These are phyloP conservation scores for Pygocentrus nattereri DNA, from an alignment of 2,797 vertebrate genomes.

Conservation along the genomic window DNA sequence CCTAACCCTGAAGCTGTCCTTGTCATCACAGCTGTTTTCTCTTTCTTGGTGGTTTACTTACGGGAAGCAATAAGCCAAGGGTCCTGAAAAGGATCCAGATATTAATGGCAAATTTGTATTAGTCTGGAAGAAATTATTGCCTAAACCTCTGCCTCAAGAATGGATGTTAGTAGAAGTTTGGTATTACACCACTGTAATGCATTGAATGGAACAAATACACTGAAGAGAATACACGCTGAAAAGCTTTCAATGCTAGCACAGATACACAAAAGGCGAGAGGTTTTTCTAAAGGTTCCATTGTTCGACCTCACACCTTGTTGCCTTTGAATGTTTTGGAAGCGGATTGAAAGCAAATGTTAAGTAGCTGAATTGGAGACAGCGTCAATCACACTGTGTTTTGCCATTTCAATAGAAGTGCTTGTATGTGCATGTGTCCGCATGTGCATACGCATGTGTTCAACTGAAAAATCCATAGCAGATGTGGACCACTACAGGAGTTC, in stretches of 20 bases:
- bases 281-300: conserved; percentile 9
- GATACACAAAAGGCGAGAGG: background rate
- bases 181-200: background rate
- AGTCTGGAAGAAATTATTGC: background rate
- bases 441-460: conserved; percentile 20
- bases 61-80: conserved; percentile 39
- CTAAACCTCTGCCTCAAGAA: background rate
- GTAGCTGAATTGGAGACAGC: conserved; percentile 44
- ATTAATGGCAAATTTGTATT: conserved; percentile 10
- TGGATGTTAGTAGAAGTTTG: background rate
- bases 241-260: background rate
- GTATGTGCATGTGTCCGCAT: conserved; percentile 17
- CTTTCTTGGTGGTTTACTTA: conserved; percentile 45
- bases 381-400: conserved; percentile 41
- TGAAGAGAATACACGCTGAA: background rate
- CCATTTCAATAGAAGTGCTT: background rate
- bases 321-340: conserved; percentile 59
- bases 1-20: conserved; percentile 46
- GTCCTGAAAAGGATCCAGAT: conserved; percentile 21
- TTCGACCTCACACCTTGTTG: conserved; percentile 44
- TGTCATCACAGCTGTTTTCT: conserved; percentile 55
- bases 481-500: conserved; percentile 17
- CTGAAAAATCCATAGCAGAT: conserved; percentile 42
- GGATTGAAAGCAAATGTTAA: conserved; percentile 54
- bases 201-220: background rate